Evolutionary conservation across 2,797 vertebrate genomes (phyloP).

Genomic region (Bradypodion pumilum): DNA sequence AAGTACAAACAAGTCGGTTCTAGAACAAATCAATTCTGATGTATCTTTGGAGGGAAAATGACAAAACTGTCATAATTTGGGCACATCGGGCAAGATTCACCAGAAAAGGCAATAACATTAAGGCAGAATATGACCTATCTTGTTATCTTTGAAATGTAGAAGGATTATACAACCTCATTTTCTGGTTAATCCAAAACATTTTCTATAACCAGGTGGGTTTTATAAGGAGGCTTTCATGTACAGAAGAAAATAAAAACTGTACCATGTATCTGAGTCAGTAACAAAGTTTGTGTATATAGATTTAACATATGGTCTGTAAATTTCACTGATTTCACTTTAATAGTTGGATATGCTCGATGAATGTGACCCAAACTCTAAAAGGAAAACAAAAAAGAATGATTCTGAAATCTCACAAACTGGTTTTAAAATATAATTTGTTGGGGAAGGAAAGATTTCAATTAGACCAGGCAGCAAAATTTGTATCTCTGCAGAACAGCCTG

Average conservation of each 20-base stretch:
- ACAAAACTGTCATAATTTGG: no score
- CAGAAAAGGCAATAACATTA: no score
- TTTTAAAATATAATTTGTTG: conserved; percentile 1
- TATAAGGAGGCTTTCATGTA: background rate
- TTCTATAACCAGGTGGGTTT: background rate
- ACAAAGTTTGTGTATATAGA: background rate
- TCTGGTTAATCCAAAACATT: conserved; percentile 6
- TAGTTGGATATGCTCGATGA: conserved; percentile 8
- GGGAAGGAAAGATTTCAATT: background rate
- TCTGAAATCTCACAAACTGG: background rate
- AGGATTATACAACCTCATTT: conserved; percentile 14
- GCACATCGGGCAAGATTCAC: no score
- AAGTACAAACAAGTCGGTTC: no score
- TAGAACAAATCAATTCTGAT: no score
- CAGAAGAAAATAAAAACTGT: conserved; percentile 2
- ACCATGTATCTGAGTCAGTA: conserved; percentile 5
- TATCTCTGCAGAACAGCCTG: background rate
- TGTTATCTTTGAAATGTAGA: no score
- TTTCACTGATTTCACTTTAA: background rate
- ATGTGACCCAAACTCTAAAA: background rate
- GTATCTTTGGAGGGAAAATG: no score
- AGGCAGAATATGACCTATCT: no score
- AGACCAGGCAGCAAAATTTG: background rate
- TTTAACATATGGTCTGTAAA: conserved; percentile 8
- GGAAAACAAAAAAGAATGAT: background rate